These are phyloP conservation scores for Drosophila gunungcola DNA, from an alignment of 1,140 invertebrate genomes.

Conservation along the genomic window DNA sequence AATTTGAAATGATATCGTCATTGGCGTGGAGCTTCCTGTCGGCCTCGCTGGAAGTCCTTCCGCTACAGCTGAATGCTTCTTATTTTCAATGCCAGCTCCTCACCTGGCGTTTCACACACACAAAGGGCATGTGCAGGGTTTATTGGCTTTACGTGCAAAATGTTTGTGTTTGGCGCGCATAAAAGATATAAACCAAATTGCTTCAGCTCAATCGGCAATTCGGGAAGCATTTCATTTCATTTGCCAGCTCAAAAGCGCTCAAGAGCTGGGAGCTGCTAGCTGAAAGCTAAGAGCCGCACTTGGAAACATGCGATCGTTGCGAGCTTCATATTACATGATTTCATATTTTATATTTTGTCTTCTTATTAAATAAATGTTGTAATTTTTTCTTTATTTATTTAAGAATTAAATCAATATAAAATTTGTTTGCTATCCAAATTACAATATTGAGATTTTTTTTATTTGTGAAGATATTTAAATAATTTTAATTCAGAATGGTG, in stretches of 20 bases:
- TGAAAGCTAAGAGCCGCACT: constrained; percentile 22
- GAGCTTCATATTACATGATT: background rate
- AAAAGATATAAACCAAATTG: constrained; percentile 75
- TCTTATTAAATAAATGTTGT: background rate
- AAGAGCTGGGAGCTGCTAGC: constrained; percentile 7
- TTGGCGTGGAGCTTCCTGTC: constrained; percentile 22
- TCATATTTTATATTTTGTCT: background rate
- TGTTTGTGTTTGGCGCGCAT: constrained; percentile 72
- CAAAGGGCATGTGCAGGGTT: constrained; percentile 64
- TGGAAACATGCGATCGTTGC: background rate
- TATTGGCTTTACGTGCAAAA: constrained; percentile 80
- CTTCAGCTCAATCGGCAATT: constrained; percentile 58
- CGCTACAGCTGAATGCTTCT: constrained; percentile 27
- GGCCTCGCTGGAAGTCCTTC: constrained; percentile 8
- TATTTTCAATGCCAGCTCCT: constrained; percentile 53
- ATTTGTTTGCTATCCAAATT: too few species aligned
- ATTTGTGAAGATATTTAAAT: too few species aligned
- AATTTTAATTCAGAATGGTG: too few species aligned
- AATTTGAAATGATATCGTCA: constrained; percentile 78
- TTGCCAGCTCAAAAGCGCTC: constrained; percentile 55
- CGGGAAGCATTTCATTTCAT: constrained; percentile 63
- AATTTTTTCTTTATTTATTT: too few species aligned
- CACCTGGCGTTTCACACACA: constrained; percentile 28
- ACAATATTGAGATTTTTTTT: too few species aligned
- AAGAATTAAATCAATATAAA: too few species aligned